phyloP scores from a whole-genome alignment of 2,888 invertebrate genomes.

The Octodonta nipae region DNA sequence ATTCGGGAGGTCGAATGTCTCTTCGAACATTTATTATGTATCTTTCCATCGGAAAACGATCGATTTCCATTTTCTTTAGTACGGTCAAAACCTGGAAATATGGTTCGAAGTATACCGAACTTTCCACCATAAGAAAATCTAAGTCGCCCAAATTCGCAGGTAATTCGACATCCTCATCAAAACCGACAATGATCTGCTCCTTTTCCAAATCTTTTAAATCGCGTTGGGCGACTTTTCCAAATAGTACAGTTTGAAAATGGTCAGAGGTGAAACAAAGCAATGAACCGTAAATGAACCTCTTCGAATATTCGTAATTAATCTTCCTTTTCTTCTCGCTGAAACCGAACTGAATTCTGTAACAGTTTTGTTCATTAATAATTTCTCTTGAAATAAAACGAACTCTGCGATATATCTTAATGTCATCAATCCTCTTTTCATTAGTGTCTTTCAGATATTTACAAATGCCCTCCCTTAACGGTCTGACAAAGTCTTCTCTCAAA shows the following conservation, averaged over 20 bases:
- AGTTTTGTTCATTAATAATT: conserved; percentile 14
- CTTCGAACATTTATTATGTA: conserved; percentile 48
- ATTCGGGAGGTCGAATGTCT: too few species aligned
- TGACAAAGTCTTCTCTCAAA: not conserved
- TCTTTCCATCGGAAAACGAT: conserved; percentile 51
- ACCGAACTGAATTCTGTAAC: conserved; percentile 15
- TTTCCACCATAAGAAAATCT: conserved; percentile 74
- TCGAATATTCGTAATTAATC: conserved; percentile 39
- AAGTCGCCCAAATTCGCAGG: too few species aligned
- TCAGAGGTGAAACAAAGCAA: conserved; percentile 58
- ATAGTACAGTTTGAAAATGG: conserved; percentile 52
- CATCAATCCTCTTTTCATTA: not conserved
- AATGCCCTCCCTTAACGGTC: not conserved
- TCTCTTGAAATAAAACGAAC: conserved; percentile 14
- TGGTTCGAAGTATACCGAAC: conserved; percentile 67
- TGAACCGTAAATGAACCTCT: conserved; percentile 57
- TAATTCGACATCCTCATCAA: conserved; percentile 37
- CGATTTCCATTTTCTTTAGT: conserved; percentile 44
- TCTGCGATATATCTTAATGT: conserved; percentile 1
- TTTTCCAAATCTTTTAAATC: conserved; percentile 17
- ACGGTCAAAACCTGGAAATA: conserved; percentile 60
- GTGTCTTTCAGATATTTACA: not conserved
- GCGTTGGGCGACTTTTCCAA: conserved; percentile 54
- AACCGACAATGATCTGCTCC: conserved; percentile 36
- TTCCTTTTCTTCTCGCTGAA: conserved; percentile 20